Conservation (phyloP, 2,888 invertebrate species). For the Gastracanthus pulcherrimus region DNA sequence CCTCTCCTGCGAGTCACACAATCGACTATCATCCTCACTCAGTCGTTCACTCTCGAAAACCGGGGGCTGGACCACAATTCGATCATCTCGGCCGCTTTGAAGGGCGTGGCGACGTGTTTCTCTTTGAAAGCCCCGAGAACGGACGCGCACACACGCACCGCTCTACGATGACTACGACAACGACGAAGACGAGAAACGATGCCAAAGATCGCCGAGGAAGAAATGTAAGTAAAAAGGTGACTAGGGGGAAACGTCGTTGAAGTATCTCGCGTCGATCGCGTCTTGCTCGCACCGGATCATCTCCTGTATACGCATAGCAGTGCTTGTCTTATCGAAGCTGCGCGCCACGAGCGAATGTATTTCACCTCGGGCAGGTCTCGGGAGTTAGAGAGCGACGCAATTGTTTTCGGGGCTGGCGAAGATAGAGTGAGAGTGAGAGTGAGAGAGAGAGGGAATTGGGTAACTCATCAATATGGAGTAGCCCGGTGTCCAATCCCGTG, state of each 20-base stretch:
- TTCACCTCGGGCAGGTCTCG: constrained; percentile 29
- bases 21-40: not conserved
- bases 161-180: not conserved
- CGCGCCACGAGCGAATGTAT: constrained; percentile 12
- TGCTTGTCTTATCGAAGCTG: constrained; percentile 11
- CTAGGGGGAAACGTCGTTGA: constrained; percentile 4
- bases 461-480: constrained; percentile 76
- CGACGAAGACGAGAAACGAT: not conserved
- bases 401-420: constrained; percentile 42
- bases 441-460: constrained; percentile 52
- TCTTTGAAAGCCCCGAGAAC: not conserved
- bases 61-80: not conserved
- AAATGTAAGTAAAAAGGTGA: constrained; percentile 16
- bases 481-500: constrained; percentile 72
- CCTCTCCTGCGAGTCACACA: not conserved
- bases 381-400: constrained; percentile 42
- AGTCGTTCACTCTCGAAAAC: not conserved
- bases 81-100: not conserved
- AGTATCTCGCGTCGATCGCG: too few species aligned
- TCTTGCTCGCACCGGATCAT: not conserved
- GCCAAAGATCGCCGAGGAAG: not conserved
- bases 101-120: not conserved
- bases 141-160: too few species aligned
- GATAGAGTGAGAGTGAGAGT: constrained; percentile 14
- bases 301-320: not conserved